A percentile compares a stretch with the other conserved stretches of the same genome.
These are phyloP conservation scores for Phaetusa simplex DNA, from an alignment of 2,113 vertebrate genomes.

Conservation along the genomic window DNA sequence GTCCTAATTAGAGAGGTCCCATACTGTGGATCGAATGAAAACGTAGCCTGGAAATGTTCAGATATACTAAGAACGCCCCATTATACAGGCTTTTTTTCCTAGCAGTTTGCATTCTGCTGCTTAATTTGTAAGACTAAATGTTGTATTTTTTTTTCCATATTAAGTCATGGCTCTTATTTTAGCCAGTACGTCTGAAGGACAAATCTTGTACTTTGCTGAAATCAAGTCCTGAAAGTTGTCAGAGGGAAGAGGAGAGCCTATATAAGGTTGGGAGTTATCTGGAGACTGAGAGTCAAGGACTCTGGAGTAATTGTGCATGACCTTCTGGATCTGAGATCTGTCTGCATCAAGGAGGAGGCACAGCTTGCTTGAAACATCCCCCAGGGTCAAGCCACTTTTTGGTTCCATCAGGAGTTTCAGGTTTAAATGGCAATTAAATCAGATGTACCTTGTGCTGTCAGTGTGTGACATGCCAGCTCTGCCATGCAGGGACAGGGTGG, in stretches of 20 bases:
- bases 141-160: not conserved
- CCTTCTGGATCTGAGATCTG: not conserved
- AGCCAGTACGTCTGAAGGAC: not conserved
- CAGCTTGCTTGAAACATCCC: not conserved
- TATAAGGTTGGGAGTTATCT: not conserved
- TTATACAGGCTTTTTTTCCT: too few relatives aligned
- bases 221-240: not conserved
- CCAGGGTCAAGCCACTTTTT: not conserved
- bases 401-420: not conserved
- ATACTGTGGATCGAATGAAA: not conserved
- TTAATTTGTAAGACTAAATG: not conserved
- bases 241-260: not conserved
- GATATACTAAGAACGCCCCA: too few relatives aligned
- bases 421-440: not conserved
- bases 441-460: not conserved
- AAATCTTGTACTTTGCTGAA: not conserved
- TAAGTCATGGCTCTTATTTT: not conserved
- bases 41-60: not conserved
- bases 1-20: not conserved
- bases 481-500: not conserved
- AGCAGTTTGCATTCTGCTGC: not conserved
- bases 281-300: not conserved
- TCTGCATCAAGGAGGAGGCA: not conserved
- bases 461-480: not conserved
- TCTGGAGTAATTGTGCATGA: fast-evolving